phyloP scores from a whole-genome alignment of 1,140 invertebrate genomes.

The Prorops nasuta region DNA sequence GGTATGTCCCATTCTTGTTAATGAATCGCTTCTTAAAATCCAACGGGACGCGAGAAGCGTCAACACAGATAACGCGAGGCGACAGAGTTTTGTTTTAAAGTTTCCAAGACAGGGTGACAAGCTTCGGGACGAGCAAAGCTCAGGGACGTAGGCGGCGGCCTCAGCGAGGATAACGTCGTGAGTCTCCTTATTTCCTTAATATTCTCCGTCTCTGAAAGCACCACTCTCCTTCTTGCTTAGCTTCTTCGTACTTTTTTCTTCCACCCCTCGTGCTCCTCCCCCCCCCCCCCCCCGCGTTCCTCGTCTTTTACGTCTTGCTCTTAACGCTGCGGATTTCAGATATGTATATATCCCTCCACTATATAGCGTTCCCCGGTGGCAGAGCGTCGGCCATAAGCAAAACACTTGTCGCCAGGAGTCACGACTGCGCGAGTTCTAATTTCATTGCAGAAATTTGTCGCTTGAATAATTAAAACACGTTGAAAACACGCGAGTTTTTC shows the following conservation, averaged over 20 bases:
- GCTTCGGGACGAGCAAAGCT: constrained; percentile 13
- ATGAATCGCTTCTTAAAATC: too few relatives aligned
- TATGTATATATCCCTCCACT: constrained; percentile 20
- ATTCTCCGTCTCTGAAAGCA: too few relatives aligned
- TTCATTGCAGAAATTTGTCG: constrained; percentile 54
- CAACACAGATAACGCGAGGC: constrained; percentile 14
- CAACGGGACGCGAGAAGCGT: constrained; percentile 11
- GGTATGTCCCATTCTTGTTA: too few relatives aligned
- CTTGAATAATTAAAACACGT: constrained; percentile 53
- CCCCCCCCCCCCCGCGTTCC: constrained; percentile 9
- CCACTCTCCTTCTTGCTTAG: too few relatives aligned
- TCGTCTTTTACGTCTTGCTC: constrained; percentile 3
- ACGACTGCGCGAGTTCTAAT: constrained; percentile 48
- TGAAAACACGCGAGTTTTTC: constrained; percentile 50
- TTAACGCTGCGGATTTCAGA: constrained; percentile 28
- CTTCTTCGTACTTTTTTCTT: neutral
- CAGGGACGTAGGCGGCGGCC: neutral
- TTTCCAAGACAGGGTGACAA: constrained; percentile 20
- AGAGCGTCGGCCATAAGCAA: constrained; percentile 40
- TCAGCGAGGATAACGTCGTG: constrained; percentile 10
- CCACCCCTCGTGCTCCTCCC: constrained; percentile 4
- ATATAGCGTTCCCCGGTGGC: too few relatives aligned
- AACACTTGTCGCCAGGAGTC: constrained; percentile 48
- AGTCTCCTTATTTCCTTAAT: constrained; percentile 32
- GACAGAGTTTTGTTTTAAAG: constrained; percentile 18